Percentiles rank a stretch among this genome's conserved stretches.
Evolutionary conservation across 2,113 vertebrate species (phyloP).

Genomic region (Tragelaphus scriptus): DNA sequence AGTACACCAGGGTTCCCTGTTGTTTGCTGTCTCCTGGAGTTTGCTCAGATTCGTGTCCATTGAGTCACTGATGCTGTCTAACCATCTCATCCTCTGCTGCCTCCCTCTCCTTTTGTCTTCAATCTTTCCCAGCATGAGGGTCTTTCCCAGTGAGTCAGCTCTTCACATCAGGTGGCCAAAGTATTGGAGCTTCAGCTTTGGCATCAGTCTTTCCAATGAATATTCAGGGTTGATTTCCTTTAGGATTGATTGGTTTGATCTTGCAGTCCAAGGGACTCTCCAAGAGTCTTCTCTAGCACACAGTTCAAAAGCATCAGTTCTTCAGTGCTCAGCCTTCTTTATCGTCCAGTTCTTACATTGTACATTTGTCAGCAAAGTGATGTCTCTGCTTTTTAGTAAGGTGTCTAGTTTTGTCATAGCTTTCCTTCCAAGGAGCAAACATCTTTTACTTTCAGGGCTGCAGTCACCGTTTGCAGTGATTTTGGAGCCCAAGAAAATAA

Average conservation of each 20-base stretch:
- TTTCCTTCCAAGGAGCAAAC: background rate
- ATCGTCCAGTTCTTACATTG: background rate
- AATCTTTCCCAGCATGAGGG: background rate
- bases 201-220: background rate
- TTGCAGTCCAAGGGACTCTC: background rate
- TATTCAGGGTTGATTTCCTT: background rate
- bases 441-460: background rate
- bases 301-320: background rate
- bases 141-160: background rate
- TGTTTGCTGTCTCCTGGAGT: background rate
- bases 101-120: background rate
- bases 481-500: background rate
- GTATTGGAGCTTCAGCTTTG: background rate
- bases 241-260: background rate
- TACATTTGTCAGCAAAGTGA: background rate
- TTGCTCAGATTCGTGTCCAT: background rate
- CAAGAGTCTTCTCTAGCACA: background rate
- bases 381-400: background rate
- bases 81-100: background rate
- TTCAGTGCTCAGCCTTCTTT: background rate
- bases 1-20: background rate
- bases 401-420: background rate
- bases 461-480: background rate
- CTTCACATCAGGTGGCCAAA: background rate
- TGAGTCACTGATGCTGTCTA: background rate